Evolutionary conservation across 92 coral and sea anemone genomes (phyloP).

Genomic region (Umimayanthus kanabou): DNA sequence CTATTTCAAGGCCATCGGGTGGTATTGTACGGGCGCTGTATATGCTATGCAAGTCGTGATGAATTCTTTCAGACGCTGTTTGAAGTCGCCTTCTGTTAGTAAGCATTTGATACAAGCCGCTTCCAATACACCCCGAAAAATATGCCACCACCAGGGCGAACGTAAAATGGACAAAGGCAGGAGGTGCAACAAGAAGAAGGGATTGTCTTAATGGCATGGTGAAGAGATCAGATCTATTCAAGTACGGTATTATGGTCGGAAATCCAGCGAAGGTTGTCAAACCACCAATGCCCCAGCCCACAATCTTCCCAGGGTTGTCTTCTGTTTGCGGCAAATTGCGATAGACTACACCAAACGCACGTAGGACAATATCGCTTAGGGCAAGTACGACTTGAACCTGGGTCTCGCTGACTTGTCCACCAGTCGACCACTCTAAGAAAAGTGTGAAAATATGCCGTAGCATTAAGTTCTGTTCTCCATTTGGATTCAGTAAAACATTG

Average conservation of each 20-base stretch:
- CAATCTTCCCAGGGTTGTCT: conserved; percentile 4
- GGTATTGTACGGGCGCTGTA: neutral
- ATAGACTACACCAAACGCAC: neutral
- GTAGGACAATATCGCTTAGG: neutral
- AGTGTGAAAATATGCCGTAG: neutral
- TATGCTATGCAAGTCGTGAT: neutral
- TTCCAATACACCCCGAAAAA: neutral
- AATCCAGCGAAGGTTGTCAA: neutral
- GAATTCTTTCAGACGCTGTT: neutral
- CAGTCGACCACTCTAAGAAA: conserved; percentile 4
- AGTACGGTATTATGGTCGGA: neutral
- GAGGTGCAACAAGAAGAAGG: neutral
- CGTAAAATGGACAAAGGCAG: neutral
- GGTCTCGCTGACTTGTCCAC: neutral
- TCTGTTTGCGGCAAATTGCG: neutral
- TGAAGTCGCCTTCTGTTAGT: neutral
- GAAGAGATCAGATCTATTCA: neutral
- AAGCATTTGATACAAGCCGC: neutral
- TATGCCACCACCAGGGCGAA: neutral
- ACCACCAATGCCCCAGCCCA: conserved; percentile 17
- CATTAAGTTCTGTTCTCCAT: neutral
- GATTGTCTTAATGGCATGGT: neutral
- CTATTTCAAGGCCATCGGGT: neutral
- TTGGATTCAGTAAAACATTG: conserved; percentile 18
- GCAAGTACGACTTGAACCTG: neutral